Percentiles rank a stretch among this genome's conserved stretches.
These are phyloP conservation scores for Myotis myotis DNA, from an alignment of 2,797 vertebrate species.

Conservation along the genomic window DNA sequence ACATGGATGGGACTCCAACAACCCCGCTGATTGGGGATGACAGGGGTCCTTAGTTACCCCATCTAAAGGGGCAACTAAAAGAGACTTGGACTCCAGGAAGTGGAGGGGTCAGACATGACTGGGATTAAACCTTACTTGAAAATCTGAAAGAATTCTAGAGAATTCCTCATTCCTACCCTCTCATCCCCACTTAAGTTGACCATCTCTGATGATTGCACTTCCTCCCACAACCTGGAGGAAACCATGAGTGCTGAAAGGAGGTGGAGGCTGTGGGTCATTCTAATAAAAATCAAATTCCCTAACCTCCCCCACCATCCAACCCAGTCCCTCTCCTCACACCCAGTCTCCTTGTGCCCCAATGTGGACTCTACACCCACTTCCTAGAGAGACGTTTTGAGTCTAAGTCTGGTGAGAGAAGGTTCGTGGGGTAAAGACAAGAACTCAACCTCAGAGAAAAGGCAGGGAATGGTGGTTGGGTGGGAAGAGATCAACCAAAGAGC, in stretches of 20 bases:
- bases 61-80: not conserved
- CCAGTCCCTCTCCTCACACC: not conserved
- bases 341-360: not conserved
- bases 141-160: not conserved
- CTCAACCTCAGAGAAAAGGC: no score
- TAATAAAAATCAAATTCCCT: not conserved
- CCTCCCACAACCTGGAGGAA: not conserved
- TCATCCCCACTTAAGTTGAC: no score
- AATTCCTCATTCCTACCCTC: not conserved
- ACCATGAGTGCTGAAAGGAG: not conserved
- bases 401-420: not conserved
- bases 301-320: not conserved
- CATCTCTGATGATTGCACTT: not conserved
- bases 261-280: not conserved
- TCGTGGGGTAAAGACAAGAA: not conserved
- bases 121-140: not conserved
- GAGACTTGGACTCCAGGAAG: not conserved
- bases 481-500: no score
- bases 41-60: not conserved
- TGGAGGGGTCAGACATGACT: not conserved
- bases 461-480: no score
- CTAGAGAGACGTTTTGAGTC: not conserved
- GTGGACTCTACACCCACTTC: not conserved
- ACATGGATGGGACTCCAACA: not conserved
- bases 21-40: not conserved